phyloP scores from a whole-genome alignment of 1,140 invertebrate genomes.

The Calosoma granatense region DNA sequence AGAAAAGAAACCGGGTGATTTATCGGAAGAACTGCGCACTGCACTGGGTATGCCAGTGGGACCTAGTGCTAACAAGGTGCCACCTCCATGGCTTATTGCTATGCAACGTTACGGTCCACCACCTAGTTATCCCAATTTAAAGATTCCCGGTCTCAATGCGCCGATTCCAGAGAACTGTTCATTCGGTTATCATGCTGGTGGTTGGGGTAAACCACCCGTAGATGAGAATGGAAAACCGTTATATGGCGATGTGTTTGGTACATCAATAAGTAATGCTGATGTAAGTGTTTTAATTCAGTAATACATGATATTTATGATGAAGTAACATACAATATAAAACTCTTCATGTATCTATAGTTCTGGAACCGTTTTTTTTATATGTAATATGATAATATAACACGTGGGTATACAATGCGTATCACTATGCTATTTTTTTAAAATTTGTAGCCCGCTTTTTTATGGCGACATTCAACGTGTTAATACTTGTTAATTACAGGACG shows the following conservation, averaged over 20 bases:
- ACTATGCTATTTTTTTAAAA: too few species aligned
- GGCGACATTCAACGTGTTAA: not conserved
- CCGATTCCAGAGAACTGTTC: constrained; percentile 93
- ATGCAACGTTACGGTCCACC: constrained; percentile 99
- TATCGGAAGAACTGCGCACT: constrained; percentile 91
- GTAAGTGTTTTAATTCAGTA: constrained; percentile 34
- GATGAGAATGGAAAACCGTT: constrained; percentile 96
- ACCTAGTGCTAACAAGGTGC: constrained; percentile 75
- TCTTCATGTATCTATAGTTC: too few species aligned
- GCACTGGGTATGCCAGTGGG: constrained; percentile 98
- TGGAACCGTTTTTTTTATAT: too few species aligned
- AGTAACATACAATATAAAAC: not conserved
- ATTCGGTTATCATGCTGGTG: constrained; percentile 98
- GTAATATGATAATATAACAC: constrained; percentile 8
- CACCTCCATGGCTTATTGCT: constrained; percentile 98
- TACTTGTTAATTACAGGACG: constrained; percentile 35
- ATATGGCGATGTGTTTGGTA: constrained; percentile 98
- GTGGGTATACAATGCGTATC: not conserved
- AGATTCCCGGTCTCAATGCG: constrained; percentile 89
- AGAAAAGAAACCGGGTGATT: constrained; percentile 97
- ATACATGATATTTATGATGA: constrained; percentile 12
- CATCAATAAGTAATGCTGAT: constrained; percentile 48
- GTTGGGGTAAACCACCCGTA: constrained; percentile 99
- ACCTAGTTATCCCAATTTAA: constrained; percentile 97
- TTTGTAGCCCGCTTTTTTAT: not conserved